These are phyloP conservation scores for Lemur catta DNA, from an alignment of 2,797 vertebrate species.

Conservation along the genomic window DNA sequence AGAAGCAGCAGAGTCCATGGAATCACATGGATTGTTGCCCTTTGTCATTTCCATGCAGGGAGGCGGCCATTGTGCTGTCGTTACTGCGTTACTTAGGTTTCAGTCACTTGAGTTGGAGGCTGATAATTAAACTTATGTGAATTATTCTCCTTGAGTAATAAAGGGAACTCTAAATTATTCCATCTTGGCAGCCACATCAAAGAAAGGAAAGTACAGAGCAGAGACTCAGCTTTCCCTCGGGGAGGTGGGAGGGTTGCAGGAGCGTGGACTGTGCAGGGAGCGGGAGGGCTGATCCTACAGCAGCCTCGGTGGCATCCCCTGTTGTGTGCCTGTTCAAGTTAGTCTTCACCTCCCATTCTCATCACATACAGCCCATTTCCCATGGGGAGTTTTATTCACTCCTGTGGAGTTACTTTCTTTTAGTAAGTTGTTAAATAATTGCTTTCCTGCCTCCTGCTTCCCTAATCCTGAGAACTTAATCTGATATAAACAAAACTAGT, in stretches of 20 bases:
- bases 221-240: not conserved
- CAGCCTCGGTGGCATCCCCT: not conserved
- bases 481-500: not conserved
- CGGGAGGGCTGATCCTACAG: not conserved
- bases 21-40: rapidly evolving
- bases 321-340: not conserved
- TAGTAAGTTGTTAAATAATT: not conserved
- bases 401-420: not conserved
- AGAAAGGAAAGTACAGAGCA: conserved; percentile 28
- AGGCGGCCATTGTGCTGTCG: rapidly evolving
- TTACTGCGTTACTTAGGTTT: not conserved
- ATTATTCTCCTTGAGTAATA: conserved; percentile 43
- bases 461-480: not conserved
- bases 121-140: conserved; percentile 60
- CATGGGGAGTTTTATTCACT: not conserved
- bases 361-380: not conserved
- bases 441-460: not conserved
- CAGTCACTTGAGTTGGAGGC: not conserved
- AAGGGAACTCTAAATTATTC: conserved; percentile 39
- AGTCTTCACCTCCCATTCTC: not conserved
- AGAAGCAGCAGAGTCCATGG: not conserved
- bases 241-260: not conserved
- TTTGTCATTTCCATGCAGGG: rapidly evolving
- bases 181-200: conserved; percentile 64
- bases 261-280: not conserved